A percentile compares a stretch with the other conserved stretches of the same genome.
phyloP scores from a whole-genome alignment of 2,113 vertebrate genomes.

The Tricholaema leucomelas region DNA sequence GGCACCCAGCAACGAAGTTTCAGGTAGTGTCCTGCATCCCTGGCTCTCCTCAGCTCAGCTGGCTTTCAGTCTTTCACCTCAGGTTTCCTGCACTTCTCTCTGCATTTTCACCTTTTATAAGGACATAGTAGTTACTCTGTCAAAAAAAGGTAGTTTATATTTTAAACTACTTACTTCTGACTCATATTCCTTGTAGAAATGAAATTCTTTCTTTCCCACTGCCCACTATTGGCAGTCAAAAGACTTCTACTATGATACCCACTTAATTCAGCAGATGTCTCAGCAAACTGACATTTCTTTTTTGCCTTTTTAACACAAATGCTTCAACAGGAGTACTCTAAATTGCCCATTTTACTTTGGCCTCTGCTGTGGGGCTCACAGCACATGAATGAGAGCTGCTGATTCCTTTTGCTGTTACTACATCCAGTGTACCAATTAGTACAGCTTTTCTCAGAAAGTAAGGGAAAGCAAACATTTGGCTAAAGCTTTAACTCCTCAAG shows the following conservation, averaged over 20 bases:
- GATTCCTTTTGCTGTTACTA: not conserved
- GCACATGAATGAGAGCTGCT: not conserved
- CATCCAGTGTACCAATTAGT: not conserved
- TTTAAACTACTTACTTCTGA: not conserved
- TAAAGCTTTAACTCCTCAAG: not conserved
- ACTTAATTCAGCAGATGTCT: not conserved
- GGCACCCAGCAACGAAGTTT: not conserved
- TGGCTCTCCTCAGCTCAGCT: accelerated
- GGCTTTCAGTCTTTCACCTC: not conserved
- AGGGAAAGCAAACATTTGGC: not conserved
- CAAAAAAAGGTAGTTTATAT: not conserved
- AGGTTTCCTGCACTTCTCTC: not conserved
- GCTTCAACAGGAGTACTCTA: not conserved
- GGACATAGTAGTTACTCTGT: not conserved
- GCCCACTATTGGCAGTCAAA: not conserved
- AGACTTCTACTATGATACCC: not conserved
- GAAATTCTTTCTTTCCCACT: not conserved
- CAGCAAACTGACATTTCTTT: not conserved
- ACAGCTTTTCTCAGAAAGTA: not conserved
- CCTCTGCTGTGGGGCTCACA: not conserved
- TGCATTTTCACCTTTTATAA: not conserved
- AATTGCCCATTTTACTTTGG: not conserved
- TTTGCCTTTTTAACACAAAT: not conserved
- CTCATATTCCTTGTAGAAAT: not conserved
- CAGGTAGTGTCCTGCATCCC: not conserved